These are phyloP conservation scores for Cynodonichthys magdalenae DNA, from an alignment of 2,797 vertebrate species.

Conservation along the genomic window DNA sequence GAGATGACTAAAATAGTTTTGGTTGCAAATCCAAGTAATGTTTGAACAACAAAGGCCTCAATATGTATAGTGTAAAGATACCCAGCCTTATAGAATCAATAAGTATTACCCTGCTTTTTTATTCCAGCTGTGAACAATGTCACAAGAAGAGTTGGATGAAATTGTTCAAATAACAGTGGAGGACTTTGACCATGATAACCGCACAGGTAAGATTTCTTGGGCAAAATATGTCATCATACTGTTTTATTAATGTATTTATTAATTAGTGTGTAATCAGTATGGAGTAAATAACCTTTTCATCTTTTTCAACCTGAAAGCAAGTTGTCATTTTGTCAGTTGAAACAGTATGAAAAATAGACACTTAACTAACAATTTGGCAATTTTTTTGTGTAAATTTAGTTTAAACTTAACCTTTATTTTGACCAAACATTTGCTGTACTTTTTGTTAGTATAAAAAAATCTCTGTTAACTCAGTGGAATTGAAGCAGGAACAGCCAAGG, in stretches of 20 bases:
- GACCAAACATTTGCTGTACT: background rate
- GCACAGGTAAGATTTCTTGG: slow-evolving; percentile 81
- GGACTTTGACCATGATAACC: slow-evolving; percentile 87
- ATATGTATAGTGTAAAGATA: background rate
- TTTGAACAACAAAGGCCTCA: background rate
- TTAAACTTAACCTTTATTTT: background rate
- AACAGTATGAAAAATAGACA: background rate
- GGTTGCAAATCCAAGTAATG: background rate
- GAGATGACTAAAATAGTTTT: background rate
- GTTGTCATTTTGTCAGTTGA: background rate
- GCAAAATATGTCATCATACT: background rate
- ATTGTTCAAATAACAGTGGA: slow-evolving; percentile 98
- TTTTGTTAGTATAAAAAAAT: background rate
- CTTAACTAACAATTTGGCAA: background rate
- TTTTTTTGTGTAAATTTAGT: background rate
- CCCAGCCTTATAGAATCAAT: background rate
- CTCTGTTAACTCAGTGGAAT: background rate
- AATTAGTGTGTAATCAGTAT: background rate
- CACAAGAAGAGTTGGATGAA: slow-evolving; percentile 93
- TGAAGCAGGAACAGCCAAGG: background rate
- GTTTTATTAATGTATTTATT: background rate
- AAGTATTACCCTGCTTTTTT: slow-evolving; percentile 4
- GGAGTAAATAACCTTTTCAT: background rate
- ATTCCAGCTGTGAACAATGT: slow-evolving; percentile 89
- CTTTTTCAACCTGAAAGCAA: background rate